phyloP scores from a whole-genome alignment of 2,888 invertebrate genomes.

The Digitonthophagus gazella region DNA sequence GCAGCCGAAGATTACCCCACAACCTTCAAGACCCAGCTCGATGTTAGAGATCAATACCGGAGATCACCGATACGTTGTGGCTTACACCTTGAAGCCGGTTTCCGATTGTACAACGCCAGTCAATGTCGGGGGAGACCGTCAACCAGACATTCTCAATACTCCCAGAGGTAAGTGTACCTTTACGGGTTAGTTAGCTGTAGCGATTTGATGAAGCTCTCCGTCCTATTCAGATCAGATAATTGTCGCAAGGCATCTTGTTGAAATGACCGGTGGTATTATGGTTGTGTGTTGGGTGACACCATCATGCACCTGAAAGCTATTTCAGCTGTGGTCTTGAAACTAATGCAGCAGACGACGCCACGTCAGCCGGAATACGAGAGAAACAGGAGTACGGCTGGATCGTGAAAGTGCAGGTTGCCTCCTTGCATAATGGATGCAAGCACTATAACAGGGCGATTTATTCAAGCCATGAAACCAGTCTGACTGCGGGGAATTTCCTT shows the following conservation, averaged over 20 bases:
- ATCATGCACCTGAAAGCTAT: slow-evolving; percentile 3
- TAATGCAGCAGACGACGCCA: slow-evolving; percentile 11
- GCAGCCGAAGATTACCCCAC: slow-evolving; percentile 55
- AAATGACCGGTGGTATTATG: slow-evolving; percentile 4
- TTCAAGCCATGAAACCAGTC: not conserved
- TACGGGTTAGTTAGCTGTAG: not conserved
- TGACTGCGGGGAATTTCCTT: not conserved
- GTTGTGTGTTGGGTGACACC: not conserved
- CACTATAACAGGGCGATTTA: slow-evolving; percentile 10
- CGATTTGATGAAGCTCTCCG: too few relatives aligned
- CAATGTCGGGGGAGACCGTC: slow-evolving; percentile 43
- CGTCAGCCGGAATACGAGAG: not conserved
- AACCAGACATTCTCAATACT: slow-evolving; percentile 71
- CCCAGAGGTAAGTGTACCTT: slow-evolving; percentile 60
- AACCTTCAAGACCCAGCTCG: slow-evolving; percentile 50
- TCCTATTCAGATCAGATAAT: too few relatives aligned
- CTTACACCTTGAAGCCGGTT: slow-evolving; percentile 77
- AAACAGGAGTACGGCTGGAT: not conserved
- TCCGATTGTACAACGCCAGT: slow-evolving; percentile 41
- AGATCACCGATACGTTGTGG: slow-evolving; percentile 80
- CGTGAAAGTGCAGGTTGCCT: not conserved
- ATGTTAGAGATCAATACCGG: slow-evolving; percentile 77
- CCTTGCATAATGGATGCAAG: slow-evolving; percentile 10
- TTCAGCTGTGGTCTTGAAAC: slow-evolving; percentile 1
- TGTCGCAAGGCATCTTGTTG: not conserved